A percentile compares a stretch with the other conserved stretches of the same genome.
Conservation (phyloP, 1,140 invertebrate genomes). For the Tribolium castaneum region DNA sequence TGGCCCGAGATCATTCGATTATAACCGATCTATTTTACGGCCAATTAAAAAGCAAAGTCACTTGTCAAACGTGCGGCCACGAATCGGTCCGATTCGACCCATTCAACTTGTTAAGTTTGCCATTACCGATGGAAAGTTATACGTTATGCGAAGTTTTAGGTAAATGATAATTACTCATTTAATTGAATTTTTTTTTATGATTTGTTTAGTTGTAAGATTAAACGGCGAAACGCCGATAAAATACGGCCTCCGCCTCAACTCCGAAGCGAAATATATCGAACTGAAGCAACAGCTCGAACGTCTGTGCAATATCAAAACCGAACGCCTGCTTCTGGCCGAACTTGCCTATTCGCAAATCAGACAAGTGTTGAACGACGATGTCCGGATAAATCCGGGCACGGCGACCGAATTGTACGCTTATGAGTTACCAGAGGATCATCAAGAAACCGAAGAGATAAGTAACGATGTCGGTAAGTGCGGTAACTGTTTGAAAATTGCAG, state of each 20-base stretch:
- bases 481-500: background rate
- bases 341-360: slow-evolving; percentile 73
- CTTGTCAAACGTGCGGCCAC: slow-evolving; percentile 81
- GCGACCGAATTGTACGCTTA: slow-evolving; percentile 66
- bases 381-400: slow-evolving; percentile 55
- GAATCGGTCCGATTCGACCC: slow-evolving; percentile 90
- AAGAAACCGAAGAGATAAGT: background rate
- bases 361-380: slow-evolving; percentile 54
- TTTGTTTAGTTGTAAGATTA: slow-evolving; percentile 72
- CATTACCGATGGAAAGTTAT: slow-evolving; percentile 84
- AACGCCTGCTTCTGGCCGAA: slow-evolving; percentile 77
- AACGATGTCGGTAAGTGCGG: background rate
- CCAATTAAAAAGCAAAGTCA: slow-evolving; percentile 86
- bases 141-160: slow-evolving; percentile 79
- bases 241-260: slow-evolving; percentile 83
- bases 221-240: slow-evolving; percentile 84
- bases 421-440: slow-evolving; percentile 62
- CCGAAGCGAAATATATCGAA: slow-evolving; percentile 80
- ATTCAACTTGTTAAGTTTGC: slow-evolving; percentile 88
- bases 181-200: too few species aligned
- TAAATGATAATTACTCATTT: slow-evolving; percentile 59
- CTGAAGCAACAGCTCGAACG: slow-evolving; percentile 77
- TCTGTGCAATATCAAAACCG: slow-evolving; percentile 72
- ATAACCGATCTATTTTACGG: slow-evolving; percentile 93
- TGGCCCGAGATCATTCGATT: slow-evolving; percentile 82